Conservation (phyloP, 2,797 vertebrate genomes). For the Pseudomugil gertrudae region DNA sequence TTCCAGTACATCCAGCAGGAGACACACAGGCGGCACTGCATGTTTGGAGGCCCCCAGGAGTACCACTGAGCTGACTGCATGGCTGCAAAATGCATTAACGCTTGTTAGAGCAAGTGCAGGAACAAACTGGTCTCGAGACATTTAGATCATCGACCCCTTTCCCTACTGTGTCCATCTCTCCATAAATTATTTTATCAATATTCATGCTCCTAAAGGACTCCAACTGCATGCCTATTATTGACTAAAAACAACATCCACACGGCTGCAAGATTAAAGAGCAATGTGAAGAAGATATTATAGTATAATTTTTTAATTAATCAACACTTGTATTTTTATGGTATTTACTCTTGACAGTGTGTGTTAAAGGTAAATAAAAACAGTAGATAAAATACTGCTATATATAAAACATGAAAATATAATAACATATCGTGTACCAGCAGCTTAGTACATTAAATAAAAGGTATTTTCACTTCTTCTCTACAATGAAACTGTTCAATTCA, state of each 20-base stretch:
- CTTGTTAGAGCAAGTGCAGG: conserved; percentile 6
- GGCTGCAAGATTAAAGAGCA: conserved; percentile 2
- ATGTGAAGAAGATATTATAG: not conserved
- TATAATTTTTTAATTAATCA: not conserved
- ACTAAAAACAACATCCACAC: conserved; percentile 5
- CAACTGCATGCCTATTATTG: not conserved
- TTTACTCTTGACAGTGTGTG: not conserved
- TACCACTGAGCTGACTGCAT: conserved; percentile 97
- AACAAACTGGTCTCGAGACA: conserved; percentile 23
- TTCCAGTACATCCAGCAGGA: conserved; percentile 99
- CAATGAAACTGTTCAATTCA: not conserved
- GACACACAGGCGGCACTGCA: conserved; percentile 96
- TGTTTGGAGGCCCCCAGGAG: conserved; percentile 97
- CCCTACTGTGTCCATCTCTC: conserved; percentile 2
- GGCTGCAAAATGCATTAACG: conserved; percentile 77
- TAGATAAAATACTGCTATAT: not conserved
- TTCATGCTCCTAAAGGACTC: conserved; percentile 2
- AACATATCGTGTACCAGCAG: not conserved
- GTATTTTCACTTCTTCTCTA: not conserved
- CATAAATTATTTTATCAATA: conserved; percentile 30
- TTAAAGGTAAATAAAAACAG: not conserved
- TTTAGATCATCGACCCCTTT: conserved; percentile 21
- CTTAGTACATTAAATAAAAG: no score
- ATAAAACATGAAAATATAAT: not conserved
- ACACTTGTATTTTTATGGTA: not conserved